Conservation (phyloP, 2,888 invertebrate species). For the Phortica magna region DNA sequence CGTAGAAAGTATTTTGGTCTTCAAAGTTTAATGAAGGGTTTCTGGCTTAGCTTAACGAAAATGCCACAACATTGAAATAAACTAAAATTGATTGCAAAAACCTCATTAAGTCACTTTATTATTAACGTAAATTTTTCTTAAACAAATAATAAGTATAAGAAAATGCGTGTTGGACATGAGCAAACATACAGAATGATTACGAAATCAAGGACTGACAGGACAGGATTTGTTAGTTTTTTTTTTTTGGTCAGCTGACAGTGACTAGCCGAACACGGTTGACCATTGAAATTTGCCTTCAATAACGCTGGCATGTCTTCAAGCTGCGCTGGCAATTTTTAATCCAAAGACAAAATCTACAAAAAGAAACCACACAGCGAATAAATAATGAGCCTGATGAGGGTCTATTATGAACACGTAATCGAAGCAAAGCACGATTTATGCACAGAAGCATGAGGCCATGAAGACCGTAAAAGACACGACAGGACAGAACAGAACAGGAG, state of each 20-base stretch:
- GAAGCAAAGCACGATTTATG: slow-evolving; percentile 27
- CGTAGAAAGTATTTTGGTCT: too few species aligned
- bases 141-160: background rate
- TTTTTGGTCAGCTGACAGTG: background rate
- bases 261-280: slow-evolving; percentile 2
- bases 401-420: slow-evolving; percentile 72
- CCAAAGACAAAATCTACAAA: slow-evolving; percentile 69
- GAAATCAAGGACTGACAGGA: background rate
- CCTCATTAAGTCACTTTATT: background rate
- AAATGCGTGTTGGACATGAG: background rate
- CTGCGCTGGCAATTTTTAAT: slow-evolving; percentile 65
- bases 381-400: slow-evolving; percentile 74
- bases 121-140: background rate
- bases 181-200: slow-evolving; percentile 1
- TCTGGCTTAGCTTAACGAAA: background rate
- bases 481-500: background rate
- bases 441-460: background rate
- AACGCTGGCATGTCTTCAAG: background rate
- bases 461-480: background rate
- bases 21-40: too few species aligned
- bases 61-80: background rate
- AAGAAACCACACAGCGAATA: slow-evolving; percentile 73
- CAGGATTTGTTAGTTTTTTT: background rate
- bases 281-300: background rate
- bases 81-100: background rate